Percentiles rank a stretch among this genome's conserved stretches.
phyloP scores from a whole-genome alignment of 2,113 vertebrate species.

The Chinchilla lanigera region DNA sequence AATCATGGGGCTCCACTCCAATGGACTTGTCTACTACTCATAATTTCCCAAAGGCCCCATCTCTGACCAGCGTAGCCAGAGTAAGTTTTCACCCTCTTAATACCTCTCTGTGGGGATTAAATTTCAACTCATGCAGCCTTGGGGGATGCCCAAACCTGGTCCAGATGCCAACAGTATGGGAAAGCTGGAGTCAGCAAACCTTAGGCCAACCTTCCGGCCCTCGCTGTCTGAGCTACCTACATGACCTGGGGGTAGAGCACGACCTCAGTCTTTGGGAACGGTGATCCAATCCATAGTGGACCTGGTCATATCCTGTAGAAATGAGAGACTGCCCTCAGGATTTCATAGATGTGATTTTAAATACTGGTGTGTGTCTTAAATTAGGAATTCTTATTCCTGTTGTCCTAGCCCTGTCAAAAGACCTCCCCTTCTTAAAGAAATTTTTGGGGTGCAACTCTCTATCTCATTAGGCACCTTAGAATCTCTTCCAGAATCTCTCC shows the following conservation, averaged over 20 bases:
- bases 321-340: neutral
- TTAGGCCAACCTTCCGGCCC: neutral
- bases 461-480: neutral
- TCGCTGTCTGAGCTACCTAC: neutral
- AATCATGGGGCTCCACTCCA: neutral
- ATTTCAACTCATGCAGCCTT: neutral
- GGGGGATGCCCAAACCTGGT: neutral
- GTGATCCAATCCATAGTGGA: neutral
- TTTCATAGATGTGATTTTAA: slow-evolving; percentile 4
- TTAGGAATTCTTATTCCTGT: slow-evolving; percentile 27
- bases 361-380: neutral
- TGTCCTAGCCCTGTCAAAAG: slow-evolving; percentile 38
- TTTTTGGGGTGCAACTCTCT: neutral
- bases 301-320: neutral
- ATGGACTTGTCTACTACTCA: neutral
- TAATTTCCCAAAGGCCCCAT: neutral
- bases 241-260: neutral
- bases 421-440: neutral
- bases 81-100: neutral
- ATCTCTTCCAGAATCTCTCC: neutral
- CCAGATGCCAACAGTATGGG: neutral
- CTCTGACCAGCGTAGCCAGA: neutral
- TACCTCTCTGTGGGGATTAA: neutral
- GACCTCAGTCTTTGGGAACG: neutral
- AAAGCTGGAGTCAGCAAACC: neutral